Evolutionary conservation across 2,797 vertebrate species (phyloP).

Genomic region (Clarias fuscus): DNA sequence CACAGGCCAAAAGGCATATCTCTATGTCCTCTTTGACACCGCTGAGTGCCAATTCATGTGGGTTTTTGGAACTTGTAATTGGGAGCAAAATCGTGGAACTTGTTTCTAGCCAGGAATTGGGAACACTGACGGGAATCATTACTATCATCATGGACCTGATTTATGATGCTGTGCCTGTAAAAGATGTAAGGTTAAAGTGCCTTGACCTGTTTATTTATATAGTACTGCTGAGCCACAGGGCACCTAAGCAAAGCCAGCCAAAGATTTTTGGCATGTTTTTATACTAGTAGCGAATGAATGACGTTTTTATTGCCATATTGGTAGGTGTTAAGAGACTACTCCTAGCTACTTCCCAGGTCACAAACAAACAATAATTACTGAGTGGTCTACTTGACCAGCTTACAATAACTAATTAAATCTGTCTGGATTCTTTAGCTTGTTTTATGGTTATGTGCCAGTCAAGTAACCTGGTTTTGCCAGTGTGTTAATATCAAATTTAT

Average conservation of each 20-base stretch:
- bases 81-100: slow-evolving; percentile 27
- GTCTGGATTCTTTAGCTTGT: not conserved
- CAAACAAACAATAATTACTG: slow-evolving; percentile 13
- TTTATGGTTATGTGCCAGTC: not conserved
- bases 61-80: slow-evolving; percentile 47
- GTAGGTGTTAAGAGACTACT: slow-evolving; percentile 16
- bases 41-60: slow-evolving; percentile 57
- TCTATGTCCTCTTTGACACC: slow-evolving; percentile 63
- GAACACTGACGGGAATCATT: slow-evolving; percentile 31
- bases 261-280: slow-evolving; percentile 11
- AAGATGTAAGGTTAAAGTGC: slow-evolving; percentile 23
- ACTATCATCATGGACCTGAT: slow-evolving; percentile 16
- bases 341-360: not conserved
- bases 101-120: slow-evolving; percentile 18
- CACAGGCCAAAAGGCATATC: slow-evolving; percentile 67
- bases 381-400: not conserved
- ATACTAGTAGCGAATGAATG: slow-evolving; percentile 1
- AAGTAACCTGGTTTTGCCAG: not conserved
- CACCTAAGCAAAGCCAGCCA: not conserved
- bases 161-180: slow-evolving; percentile 8
- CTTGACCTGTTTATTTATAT: slow-evolving; percentile 20
- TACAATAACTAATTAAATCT: not conserved
- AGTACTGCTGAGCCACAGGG: not conserved
- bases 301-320: slow-evolving; percentile 3
- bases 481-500: not conserved